Conservation (phyloP, 2,888 invertebrate genomes). For the Alsophila aescularia region DNA sequence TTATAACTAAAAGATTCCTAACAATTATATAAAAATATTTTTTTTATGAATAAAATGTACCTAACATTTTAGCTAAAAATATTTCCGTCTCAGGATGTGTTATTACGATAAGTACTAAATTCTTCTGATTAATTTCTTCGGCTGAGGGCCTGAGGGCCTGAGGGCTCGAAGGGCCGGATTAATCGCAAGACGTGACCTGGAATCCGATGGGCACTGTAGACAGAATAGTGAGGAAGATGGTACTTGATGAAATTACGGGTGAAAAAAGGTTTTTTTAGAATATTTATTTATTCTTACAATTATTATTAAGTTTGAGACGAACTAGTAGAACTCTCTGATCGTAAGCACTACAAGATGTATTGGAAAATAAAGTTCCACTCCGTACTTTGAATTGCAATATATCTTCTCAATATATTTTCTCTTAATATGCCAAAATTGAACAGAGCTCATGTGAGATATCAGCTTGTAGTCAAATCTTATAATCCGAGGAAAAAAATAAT, state of each 20-base stretch:
- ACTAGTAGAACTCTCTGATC: too few relatives aligned
- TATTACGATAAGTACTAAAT: slow-evolving; percentile 39
- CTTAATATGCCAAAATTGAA: too few relatives aligned
- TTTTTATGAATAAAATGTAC: too few relatives aligned
- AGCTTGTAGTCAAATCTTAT: too few relatives aligned
- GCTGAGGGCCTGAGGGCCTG: slow-evolving; percentile 15
- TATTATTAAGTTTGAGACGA: too few relatives aligned
- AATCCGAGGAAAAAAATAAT: too few relatives aligned
- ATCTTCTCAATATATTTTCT: too few relatives aligned
- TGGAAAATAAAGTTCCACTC: too few relatives aligned
- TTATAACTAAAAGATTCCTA: neutral
- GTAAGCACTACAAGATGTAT: too few relatives aligned
- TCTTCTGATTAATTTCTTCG: slow-evolving; percentile 37
- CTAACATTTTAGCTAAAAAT: slow-evolving; percentile 6
- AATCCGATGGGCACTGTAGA: slow-evolving; percentile 43
- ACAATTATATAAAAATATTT: neutral
- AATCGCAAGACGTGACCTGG: slow-evolving; percentile 62
- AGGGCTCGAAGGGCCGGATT: slow-evolving; percentile 43
- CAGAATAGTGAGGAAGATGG: neutral
- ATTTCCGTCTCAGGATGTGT: slow-evolving; percentile 20
- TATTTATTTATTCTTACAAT: too few relatives aligned
- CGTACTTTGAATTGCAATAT: too few relatives aligned
- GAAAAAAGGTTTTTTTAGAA: neutral
- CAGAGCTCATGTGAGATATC: too few relatives aligned
- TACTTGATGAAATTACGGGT: neutral